Evolutionary conservation across 2,888 invertebrate species (phyloP), one percentile per base, ranked within the genome.

Genomic region (Parnassius glacialis): DNA sequence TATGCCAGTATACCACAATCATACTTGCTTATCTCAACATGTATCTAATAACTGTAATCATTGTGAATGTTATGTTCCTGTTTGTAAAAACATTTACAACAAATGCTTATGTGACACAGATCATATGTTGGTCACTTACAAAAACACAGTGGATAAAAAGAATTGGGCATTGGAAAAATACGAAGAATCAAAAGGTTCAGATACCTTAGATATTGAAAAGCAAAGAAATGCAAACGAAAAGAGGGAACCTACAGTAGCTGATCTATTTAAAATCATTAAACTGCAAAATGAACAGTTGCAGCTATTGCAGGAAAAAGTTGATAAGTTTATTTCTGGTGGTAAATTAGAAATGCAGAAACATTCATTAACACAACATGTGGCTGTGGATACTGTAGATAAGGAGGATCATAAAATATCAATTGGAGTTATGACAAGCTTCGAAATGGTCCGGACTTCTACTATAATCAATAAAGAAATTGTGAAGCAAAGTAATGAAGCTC

Each of bases 401-500:
- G 84, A 80, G 66, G 81, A 79, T 62, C 92, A 84, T 70, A 94
- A 93, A 81, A 93, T 94, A 72, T 94, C 95, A 0, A 94, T 95
- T 59, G 95, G 95, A 62, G 93, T 95, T 2, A 95, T 94, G 93
- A 95, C 95, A 1, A 95, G 94, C 79, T 94, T 95, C 79, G 94
- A 95, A 84, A 92, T 95, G 74, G 86, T 91, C 0, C 74, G 85
- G 53, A 92, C 90, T 41, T 90, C 92, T 12, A 92, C 90, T 42
- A 79, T 90, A 12, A 86, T 90, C 7, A 91, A 91, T 65, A 87
- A 88, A 69, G 90, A 89, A 64, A 69, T 84, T 48, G 67, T 86
- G 3, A 85, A 81, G 66, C 78, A 85, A 68, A 77, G 58, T 51
- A 71, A 80, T 82, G 42, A 89, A 79, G 80, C 87, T 57, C 89